phyloP scores from a whole-genome alignment of 2,797 vertebrate species.

The Anas georgica region DNA sequence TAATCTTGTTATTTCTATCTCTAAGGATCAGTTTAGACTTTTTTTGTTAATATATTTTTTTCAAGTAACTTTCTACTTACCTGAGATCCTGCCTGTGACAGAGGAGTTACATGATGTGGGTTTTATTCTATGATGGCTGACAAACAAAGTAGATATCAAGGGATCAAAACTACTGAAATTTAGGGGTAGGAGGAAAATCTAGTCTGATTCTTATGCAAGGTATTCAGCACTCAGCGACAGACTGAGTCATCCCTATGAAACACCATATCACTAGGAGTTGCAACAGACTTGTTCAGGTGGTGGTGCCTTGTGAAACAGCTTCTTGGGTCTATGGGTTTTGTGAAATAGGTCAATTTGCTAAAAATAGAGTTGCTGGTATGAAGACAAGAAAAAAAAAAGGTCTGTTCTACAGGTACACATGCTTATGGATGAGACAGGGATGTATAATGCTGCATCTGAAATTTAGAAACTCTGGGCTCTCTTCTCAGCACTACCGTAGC shows the following conservation, averaged over 20 bases:
- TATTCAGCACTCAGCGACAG: neutral
- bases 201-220: neutral
- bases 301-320: neutral
- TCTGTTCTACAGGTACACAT: neutral
- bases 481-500: neutral
- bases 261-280: neutral
- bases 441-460: neutral
- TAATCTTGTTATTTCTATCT: neutral
- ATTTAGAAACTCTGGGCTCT: neutral
- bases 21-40: neutral
- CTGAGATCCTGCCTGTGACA: neutral
- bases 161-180: neutral
- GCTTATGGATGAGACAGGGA: neutral
- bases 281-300: neutral
- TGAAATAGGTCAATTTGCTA: neutral
- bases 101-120: rapidly evolving
- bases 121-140: neutral
- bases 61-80: neutral
- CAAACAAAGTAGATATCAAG: neutral
- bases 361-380: neutral
- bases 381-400: neutral
- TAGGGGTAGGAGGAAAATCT: neutral
- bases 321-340: neutral
- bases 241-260: neutral
- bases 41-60: neutral